These are phyloP conservation scores for Todiramphus saurophagus DNA, from an alignment of 2,113 vertebrate genomes.

Conservation along the genomic window DNA sequence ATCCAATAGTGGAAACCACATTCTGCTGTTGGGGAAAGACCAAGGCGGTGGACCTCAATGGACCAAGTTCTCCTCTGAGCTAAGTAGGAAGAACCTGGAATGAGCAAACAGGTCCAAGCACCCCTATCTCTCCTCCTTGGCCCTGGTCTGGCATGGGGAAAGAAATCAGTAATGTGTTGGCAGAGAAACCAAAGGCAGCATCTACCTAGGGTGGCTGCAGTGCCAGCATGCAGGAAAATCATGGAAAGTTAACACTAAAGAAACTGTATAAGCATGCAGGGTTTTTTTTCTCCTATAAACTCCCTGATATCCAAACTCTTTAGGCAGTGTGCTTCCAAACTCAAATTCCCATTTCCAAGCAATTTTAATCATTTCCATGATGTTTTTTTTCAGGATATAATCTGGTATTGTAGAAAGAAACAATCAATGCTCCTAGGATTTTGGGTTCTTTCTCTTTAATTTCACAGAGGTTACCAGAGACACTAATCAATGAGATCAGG, in stretches of 20 bases:
- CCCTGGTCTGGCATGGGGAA: not conserved
- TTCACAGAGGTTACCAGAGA: not conserved
- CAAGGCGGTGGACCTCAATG: not conserved
- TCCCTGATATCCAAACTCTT: not conserved
- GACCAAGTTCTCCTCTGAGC: not conserved
- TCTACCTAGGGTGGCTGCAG: not conserved
- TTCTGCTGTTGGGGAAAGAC: not conserved
- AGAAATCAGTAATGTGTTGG: not conserved
- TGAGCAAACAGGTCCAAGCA: not conserved
- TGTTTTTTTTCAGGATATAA: not conserved
- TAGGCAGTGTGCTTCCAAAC: not conserved
- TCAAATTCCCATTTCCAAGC: not conserved
- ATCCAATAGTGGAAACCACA: not conserved
- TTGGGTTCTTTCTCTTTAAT: not conserved
- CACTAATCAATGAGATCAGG: not conserved
- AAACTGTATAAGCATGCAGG: not conserved
- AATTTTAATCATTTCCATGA: not conserved
- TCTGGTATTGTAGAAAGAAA: not conserved
- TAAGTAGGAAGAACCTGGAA: not conserved
- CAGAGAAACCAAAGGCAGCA: not conserved
- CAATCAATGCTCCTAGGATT: not conserved
- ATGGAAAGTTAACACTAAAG: not conserved
- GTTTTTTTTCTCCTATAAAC: not conserved
- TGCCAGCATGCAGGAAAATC: not conserved
- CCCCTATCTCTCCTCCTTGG: not conserved